Percentiles rank a stretch among this genome's conserved stretches.
These are phyloP conservation scores for Metellina segmentata DNA, from an alignment of 2,888 invertebrate genomes.

Conservation along the genomic window DNA sequence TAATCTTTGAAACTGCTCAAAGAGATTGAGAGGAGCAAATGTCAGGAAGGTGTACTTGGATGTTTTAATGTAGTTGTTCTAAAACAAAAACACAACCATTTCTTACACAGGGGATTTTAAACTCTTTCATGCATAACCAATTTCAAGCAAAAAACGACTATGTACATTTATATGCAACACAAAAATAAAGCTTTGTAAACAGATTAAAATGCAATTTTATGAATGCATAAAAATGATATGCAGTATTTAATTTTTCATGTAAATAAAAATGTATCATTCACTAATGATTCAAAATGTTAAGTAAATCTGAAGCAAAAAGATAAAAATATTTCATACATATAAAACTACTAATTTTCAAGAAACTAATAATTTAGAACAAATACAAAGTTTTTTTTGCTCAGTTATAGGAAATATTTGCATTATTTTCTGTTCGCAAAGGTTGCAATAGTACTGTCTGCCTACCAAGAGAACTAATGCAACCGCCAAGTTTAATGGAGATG, in stretches of 20 bases:
- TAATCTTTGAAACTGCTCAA: slow-evolving; percentile 99
- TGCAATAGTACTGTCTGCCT: too few species aligned
- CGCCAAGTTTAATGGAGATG: too few species aligned
- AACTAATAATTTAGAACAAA: too few species aligned
- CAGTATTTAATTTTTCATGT: too few species aligned
- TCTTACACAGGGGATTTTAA: neutral
- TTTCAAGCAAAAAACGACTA: neutral
- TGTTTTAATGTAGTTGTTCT: slow-evolving; percentile 99
- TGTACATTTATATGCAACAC: neutral
- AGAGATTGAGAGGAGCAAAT: slow-evolving; percentile 98
- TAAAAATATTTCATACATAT: too few species aligned
- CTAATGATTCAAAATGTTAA: neutral
- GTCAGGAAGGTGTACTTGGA: slow-evolving; percentile 98
- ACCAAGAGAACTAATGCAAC: too few species aligned
- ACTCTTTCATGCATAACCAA: neutral
- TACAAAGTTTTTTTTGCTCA: too few species aligned
- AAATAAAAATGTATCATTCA: neutral
- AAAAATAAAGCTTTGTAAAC: neutral
- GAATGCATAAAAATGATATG: neutral
- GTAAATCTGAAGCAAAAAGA: neutral
- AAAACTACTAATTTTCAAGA: too few species aligned
- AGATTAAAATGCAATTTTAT: neutral
- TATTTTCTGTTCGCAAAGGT: too few species aligned
- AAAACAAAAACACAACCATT: slow-evolving; percentile 79
- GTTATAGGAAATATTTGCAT: too few species aligned